Evolutionary conservation across 1,140 invertebrate genomes (phyloP), one percentile per base, ranked within the genome.

Genomic region (Copidosoma floridanum): DNA sequence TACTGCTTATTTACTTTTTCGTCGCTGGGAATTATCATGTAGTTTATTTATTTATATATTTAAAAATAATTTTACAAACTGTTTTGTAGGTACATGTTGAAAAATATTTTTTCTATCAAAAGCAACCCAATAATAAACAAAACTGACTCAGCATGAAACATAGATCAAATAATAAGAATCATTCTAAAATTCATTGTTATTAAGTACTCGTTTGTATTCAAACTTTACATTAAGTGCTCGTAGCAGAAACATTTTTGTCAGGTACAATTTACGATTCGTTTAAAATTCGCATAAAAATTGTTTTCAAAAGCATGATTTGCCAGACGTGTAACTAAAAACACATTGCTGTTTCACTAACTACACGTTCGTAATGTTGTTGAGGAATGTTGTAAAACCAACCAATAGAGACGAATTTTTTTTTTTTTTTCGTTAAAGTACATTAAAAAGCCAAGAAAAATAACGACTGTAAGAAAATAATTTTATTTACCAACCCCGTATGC

Each of bases 141-240:
- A 12, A 8, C 27, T 53, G 16, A 40, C 26, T 44, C n/a, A n/a
- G 12, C 48, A 14, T 51, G 18, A 51, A 16, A 38, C 14, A 46
- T 26, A 20, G n/a, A 57, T 38, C 6, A 32, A 10, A 20, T 18
- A 48, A 23, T 21, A 5, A 44, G 21, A 14, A 14, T 23, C 14
- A 23, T 40, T 24, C 8, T 21, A 50, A 50, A 48, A 50, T 21
- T 26, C 11, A 12, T 57, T 57, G 41, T 20, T 55, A 43, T 41
- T 61, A 61, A 61, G 59, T 61, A 61, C 59, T 50, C 52, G 35
- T 55, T 61, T 43, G 48, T 54, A 48, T 50, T n/a, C 26, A 24
- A 26, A 54, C 24, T 61, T 29, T 48, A 7, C 43, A 21, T 38
- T 5, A 47, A 20, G 51, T 32, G 58, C 32, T 29, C 14, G 1